phyloP scores from a whole-genome alignment of 2,113 vertebrate genomes.

The Passer montanus region DNA sequence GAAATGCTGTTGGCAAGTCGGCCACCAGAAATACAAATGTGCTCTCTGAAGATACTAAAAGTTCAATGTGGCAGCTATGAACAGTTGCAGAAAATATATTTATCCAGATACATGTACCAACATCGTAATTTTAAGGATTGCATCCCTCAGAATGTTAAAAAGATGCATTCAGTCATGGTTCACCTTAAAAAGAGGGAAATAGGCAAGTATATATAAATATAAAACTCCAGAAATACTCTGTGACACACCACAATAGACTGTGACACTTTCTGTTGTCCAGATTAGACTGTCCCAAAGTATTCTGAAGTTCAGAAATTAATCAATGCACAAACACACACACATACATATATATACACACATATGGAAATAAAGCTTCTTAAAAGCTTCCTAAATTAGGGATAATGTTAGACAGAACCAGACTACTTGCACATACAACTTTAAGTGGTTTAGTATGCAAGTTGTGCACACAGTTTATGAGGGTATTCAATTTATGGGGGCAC shows the following conservation, averaged over 20 bases:
- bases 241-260: background rate
- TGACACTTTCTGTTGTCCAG: background rate
- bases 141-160: background rate
- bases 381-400: background rate
- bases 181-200: background rate
- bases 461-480: fast-evolving
- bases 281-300: background rate
- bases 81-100: background rate
- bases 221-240: background rate
- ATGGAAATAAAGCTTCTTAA: background rate
- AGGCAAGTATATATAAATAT: background rate
- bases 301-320: background rate
- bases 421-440: background rate
- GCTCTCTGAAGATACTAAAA: background rate
- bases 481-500: background rate
- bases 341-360: fast-evolving
- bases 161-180: background rate
- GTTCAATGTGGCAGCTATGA: background rate
- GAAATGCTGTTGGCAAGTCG: background rate
- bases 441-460: background rate
- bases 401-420: background rate
- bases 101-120: background rate
- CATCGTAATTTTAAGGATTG: background rate
- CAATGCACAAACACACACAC: background rate
- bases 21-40: background rate